Conservation (phyloP, 2,888 invertebrate species). For the Diaprepes abbreviatus region DNA sequence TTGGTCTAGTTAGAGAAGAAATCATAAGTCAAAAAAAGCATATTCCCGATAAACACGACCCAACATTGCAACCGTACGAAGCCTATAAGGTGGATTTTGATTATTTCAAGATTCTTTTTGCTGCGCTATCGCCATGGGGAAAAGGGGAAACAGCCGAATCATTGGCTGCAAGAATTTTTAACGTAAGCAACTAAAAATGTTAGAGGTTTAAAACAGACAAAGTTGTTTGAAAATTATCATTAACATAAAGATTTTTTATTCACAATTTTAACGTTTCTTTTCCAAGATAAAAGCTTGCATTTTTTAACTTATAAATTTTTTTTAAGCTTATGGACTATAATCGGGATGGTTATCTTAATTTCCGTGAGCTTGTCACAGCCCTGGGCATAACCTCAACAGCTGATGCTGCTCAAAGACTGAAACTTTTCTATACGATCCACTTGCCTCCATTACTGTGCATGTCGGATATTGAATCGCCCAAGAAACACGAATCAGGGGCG, state of each 20-base stretch:
- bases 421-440: slow-evolving; percentile 91
- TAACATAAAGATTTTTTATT: too few relatives aligned
- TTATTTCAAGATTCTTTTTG: slow-evolving; percentile 89
- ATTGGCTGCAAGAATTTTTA: slow-evolving; percentile 89
- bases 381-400: slow-evolving; percentile 86
- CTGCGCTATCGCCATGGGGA: slow-evolving; percentile 93
- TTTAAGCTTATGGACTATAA: slow-evolving; percentile 89
- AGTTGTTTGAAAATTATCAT: too few relatives aligned
- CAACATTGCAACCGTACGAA: slow-evolving; percentile 86
- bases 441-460: slow-evolving; percentile 84
- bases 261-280: too few relatives aligned
- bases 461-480: slow-evolving; percentile 78
- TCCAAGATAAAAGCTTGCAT: too few relatives aligned
- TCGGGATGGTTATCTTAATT: slow-evolving; percentile 87
- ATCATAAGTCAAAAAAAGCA: slow-evolving; percentile 78
- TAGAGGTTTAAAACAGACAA: too few relatives aligned
- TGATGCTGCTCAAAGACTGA: slow-evolving; percentile 85
- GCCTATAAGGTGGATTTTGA: slow-evolving; percentile 90
- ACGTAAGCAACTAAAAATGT: too few relatives aligned
- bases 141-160: slow-evolving; percentile 84
- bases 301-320: too few relatives aligned
- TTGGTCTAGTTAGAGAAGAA: slow-evolving; percentile 78
- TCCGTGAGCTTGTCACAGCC: slow-evolving; percentile 86
- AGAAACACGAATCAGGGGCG: slow-evolving; percentile 81
- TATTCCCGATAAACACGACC: slow-evolving; percentile 76